A percentile compares a stretch with the other conserved stretches of the same genome.
Evolutionary conservation across 2,797 vertebrate genomes (phyloP).

Genomic region (Chelmon rostratus): DNA sequence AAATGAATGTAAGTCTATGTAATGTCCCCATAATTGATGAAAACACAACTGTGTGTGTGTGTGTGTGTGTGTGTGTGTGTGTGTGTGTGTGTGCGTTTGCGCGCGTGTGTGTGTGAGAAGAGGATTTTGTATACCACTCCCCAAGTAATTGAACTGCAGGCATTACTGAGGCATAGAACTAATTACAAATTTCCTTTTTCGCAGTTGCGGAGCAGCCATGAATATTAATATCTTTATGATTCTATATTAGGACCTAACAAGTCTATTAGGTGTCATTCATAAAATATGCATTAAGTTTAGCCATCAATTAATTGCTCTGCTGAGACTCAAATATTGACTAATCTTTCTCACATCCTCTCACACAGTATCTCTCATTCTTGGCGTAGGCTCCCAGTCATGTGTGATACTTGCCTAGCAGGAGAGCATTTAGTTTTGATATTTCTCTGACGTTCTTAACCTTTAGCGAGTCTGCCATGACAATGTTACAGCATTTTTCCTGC

Average conservation of each 20-base stretch:
- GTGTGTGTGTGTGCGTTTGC: not conserved
- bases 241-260: constrained; percentile 62
- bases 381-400: not conserved
- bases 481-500: not conserved
- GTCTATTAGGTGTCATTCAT: constrained; percentile 68
- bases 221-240: constrained; percentile 67
- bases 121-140: constrained; percentile 41
- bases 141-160: constrained; percentile 43
- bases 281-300: constrained; percentile 75
- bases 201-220: constrained; percentile 47
- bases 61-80: too few relatives aligned
- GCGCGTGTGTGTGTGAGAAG: constrained; percentile 27
- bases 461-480: not conserved
- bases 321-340: constrained; percentile 67
- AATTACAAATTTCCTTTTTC: constrained; percentile 53
- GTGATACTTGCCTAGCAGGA: constrained; percentile 11
- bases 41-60: too few relatives aligned
- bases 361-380: constrained; percentile 30
- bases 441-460: constrained; percentile 17
- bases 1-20: too few relatives aligned
- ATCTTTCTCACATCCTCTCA: constrained; percentile 32
- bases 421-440: constrained; percentile 17
- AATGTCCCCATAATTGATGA: too few relatives aligned
- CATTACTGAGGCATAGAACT: constrained; percentile 46
- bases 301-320: constrained; percentile 69